Percentiles rank a stretch among this genome's conserved stretches.
These are phyloP conservation scores for Eretmochelys imbricata DNA, from an alignment of 2,113 vertebrate species.

Conservation along the genomic window DNA sequence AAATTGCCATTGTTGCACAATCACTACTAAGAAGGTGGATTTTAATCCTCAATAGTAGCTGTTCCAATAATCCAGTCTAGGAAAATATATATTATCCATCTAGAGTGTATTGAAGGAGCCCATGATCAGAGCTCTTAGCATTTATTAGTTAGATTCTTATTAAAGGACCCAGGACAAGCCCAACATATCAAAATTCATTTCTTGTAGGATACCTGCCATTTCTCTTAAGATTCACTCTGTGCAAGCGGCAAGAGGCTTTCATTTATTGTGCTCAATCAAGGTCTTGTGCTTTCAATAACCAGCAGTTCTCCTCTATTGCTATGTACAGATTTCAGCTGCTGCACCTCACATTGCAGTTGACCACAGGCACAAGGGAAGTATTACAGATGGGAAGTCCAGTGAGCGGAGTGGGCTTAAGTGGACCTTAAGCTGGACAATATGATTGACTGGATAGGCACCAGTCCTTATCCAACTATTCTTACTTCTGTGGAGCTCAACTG, in stretches of 20 bases:
- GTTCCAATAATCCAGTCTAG: background rate
- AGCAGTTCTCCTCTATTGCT: too few species aligned
- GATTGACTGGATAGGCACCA: background rate
- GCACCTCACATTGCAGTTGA: background rate
- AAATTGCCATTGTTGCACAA: background rate
- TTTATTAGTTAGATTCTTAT: background rate
- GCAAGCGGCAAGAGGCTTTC: background rate
- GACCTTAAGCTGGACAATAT: background rate
- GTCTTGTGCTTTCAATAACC: too few species aligned
- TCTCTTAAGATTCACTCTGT: background rate
- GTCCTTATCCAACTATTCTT: background rate
- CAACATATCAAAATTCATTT: background rate
- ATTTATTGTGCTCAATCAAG: background rate
- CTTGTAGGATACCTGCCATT: background rate
- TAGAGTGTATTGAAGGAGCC: background rate
- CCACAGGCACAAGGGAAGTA: too few species aligned
- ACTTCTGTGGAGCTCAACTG: background rate
- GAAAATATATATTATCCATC: background rate
- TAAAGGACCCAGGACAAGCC: background rate
- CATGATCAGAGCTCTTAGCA: background rate
- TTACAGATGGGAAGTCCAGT: background rate
- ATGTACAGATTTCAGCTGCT: background rate
- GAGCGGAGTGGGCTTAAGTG: background rate
- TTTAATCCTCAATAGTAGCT: background rate
- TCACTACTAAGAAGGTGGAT: background rate